Conservation (phyloP, 2,113 vertebrate genomes). For the Promerops cafer region DNA sequence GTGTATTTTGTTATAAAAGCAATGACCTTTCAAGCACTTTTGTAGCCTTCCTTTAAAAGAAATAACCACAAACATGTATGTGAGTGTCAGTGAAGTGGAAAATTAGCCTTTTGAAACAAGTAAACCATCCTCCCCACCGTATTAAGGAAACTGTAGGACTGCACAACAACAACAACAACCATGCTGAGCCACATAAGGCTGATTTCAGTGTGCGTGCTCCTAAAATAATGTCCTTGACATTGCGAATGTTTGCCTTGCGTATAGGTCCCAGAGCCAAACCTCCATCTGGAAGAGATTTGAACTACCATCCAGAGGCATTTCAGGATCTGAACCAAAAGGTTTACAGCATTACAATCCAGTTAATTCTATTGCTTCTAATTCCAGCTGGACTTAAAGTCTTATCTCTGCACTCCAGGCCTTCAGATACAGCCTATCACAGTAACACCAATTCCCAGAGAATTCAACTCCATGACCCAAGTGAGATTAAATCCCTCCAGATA, state of each 20-base stretch:
- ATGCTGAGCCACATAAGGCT: background rate
- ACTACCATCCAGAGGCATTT: constrained; percentile 59
- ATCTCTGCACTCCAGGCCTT: constrained; percentile 70
- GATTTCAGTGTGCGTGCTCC: background rate
- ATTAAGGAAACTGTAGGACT: background rate
- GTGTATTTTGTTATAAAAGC: constrained; percentile 9
- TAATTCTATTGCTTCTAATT: constrained; percentile 70
- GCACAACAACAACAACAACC: background rate
- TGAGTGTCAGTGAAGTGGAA: background rate
- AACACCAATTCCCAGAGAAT: constrained; percentile 67
- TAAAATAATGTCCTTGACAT: constrained; percentile 10
- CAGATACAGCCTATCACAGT: constrained; percentile 64
- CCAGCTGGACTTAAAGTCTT: constrained; percentile 70
- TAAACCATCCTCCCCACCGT: background rate
- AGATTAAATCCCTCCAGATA: constrained; percentile 73
- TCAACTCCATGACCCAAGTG: constrained; percentile 61
- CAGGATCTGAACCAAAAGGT: constrained; percentile 56
- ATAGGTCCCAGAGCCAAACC: constrained; percentile 8
- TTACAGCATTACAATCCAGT: constrained; percentile 57
- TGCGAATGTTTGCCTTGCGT: background rate
- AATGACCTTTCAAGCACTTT: constrained; percentile 28
- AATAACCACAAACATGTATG: background rate
- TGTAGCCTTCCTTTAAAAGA: background rate
- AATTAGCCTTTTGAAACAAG: constrained; percentile 6
- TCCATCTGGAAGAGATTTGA: constrained; percentile 43